Evolutionary conservation across 2,888 invertebrate species (phyloP).

Genomic region (Sesamia inferens): DNA sequence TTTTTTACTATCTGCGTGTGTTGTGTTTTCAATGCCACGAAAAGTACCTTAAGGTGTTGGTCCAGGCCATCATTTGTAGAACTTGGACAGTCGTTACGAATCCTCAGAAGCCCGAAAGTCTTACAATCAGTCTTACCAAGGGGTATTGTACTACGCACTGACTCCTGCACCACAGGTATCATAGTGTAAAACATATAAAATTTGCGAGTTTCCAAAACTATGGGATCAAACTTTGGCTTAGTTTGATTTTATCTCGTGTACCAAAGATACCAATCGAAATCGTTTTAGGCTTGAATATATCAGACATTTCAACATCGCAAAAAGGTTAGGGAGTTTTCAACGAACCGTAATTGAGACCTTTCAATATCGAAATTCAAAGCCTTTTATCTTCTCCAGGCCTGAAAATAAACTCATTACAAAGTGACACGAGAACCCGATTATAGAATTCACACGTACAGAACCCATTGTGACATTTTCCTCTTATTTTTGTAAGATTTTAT

Average conservation of each 20-base stretch:
- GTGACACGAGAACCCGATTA: constrained; percentile 68
- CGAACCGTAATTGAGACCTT: constrained; percentile 64
- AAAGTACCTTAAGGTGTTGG: too few relatives aligned
- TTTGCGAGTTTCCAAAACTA: neutral
- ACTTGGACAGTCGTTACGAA: too few relatives aligned
- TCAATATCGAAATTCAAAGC: constrained; percentile 64
- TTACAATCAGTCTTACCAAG: too few relatives aligned
- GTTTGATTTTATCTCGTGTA: constrained; percentile 15
- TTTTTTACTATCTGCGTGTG: too few relatives aligned
- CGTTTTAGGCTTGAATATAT: constrained; percentile 51
- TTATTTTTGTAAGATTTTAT: constrained; percentile 58
- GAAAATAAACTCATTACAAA: constrained; percentile 72
- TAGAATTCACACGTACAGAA: constrained; percentile 58
- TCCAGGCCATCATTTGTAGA: too few relatives aligned
- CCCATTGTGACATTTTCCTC: constrained; percentile 44
- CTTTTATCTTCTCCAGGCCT: constrained; percentile 66
- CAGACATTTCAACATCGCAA: constrained; percentile 52
- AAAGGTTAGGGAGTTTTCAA: constrained; percentile 49
- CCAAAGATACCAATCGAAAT: constrained; percentile 49
- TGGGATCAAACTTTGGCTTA: constrained; percentile 14
- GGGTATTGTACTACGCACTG: too few relatives aligned
- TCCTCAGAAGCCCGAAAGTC: too few relatives aligned
- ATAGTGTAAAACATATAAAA: neutral
- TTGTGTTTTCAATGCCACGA: too few relatives aligned
- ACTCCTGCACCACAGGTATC: too few relatives aligned